Base-by-base conservation (phyloP, 2,113 vertebrate species). In the Albula glossodonta region DNA sequence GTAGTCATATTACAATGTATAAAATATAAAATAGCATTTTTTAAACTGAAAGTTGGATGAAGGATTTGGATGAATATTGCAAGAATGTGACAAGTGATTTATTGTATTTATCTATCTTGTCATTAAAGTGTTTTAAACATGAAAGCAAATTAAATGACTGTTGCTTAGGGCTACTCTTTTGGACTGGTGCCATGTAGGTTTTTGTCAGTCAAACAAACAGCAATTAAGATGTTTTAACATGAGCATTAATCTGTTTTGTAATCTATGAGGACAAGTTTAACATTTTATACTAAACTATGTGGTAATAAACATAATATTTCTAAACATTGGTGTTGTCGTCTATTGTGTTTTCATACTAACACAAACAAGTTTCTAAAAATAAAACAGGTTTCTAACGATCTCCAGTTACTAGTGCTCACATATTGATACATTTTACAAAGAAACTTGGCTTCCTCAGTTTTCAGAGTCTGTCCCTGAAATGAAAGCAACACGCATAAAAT, bases 271-370 rank as follows among this genome's bases (percentile, higher is more conserved):
- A 90, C 78, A 85, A 87, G 77, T 89, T 89, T 89, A 91, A 91
- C 88, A 85, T 90, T 78, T 93, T 91, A 87, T 91, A 90, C 88
- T 93, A 91, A 92, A 90, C 88, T 88, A 5, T 90, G 88, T 93
- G 92, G 90, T 92, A 93, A 94, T 94, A 57, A 90, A 86, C 25
- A 50, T 90, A 8, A 81, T 90, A 78, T 78, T 80, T 86, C 80
- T 82, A 85, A 81, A 74, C 56, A n/a, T 50, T 8, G 82, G 60
- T 57, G 56, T 78, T 78, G 41, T 79, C 41, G 48, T 12, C 78
- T 17, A 3, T 79, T 49, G 11, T 48, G 49, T 79, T 50, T 25
- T 17, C 78, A 49, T 0, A 17, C 10, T 79, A 50, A 50, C 78
- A 78, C 1, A 79, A 17, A 79, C 15, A 19, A 41, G 6, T 50